Evolutionary conservation across 1,140 invertebrate genomes (phyloP), one percentile per base, ranked within the genome.

Genomic region (Oedothorax gibbosus): DNA sequence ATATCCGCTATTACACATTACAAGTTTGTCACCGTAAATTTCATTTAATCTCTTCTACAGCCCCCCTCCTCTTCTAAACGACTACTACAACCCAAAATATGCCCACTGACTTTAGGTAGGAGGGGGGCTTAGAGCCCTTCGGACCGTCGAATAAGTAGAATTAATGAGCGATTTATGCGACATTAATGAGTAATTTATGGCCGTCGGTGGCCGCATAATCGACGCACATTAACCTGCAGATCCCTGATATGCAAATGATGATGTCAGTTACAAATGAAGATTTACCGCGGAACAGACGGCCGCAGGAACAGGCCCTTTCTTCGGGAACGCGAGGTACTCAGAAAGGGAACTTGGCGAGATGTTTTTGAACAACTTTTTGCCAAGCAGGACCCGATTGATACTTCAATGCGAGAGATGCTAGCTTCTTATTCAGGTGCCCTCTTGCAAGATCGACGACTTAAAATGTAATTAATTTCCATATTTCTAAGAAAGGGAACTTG

Each of bases 181-280:
- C 81, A 76, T 84, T 84, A 84, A 84, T 84, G 81, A 84, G 81
- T 84, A 84, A 84, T 84, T 84, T 84, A 84, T 84, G 81, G 68
- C 81, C 75, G 69, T 72, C 60, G 81, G 35, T 35, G 50, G 81
- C 81, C 66, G 81, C 62, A 76, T 84, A 84, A 84, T 84, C 81
- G 81, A 50, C 60, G 51, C 7, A 62, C 81, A 84, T 84, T 84
- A 84, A 84, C 81, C 81, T 84, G 81, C 50, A 84, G 81, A 84
- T 75, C 71, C 62, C 71, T 76, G 81, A 84, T 84, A 84, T 84
- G 81, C 81, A 84, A 84, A 84, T 84, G 81, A 84, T 84, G 81
- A 84, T 84, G 81, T 84, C 81, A 84, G 81, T 84, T 84, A 84
- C 81, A 84, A 84, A 84, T 84, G 81, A 84, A 84, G 81, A 84